Conservation (phyloP, 2,888 invertebrate species). For the Scaptomyza parva region DNA sequence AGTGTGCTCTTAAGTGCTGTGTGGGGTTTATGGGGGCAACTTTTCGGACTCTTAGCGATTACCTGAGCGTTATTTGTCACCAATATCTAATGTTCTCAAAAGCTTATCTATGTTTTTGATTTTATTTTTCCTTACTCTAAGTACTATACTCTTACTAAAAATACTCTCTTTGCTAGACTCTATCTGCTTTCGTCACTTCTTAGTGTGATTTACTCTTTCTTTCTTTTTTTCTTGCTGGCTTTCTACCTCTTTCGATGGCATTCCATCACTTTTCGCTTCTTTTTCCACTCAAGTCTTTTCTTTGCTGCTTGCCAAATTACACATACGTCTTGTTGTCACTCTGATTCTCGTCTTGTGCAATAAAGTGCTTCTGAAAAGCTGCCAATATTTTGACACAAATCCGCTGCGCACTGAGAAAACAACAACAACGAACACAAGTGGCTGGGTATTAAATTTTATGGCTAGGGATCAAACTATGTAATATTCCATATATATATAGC, state of each 20-base stretch:
- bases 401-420: slow-evolving; percentile 30
- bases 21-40: too few species aligned
- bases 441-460: slow-evolving; percentile 69
- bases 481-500: slow-evolving; percentile 17
- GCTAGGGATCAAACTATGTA: slow-evolving; percentile 67
- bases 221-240: too few species aligned
- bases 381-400: slow-evolving; percentile 66
- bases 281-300: not conserved
- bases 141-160: too few species aligned
- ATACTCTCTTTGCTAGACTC: not conserved
- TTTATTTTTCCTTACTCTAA: too few species aligned
- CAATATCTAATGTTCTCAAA: too few species aligned
- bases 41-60: too few species aligned
- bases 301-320: slow-evolving; percentile 8
- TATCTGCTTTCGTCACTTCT: not conserved
- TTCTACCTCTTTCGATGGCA: too few species aligned
- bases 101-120: too few species aligned
- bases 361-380: slow-evolving; percentile 40
- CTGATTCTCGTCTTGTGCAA: slow-evolving; percentile 14
- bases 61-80: too few species aligned
- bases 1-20: too few species aligned
- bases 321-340: slow-evolving; percentile 32
- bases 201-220: not conserved
- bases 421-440: slow-evolving; percentile 50
- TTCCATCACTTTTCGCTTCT: not conserved